phyloP scores from a whole-genome alignment of 1,140 invertebrate species.

The Tribolium madens region DNA sequence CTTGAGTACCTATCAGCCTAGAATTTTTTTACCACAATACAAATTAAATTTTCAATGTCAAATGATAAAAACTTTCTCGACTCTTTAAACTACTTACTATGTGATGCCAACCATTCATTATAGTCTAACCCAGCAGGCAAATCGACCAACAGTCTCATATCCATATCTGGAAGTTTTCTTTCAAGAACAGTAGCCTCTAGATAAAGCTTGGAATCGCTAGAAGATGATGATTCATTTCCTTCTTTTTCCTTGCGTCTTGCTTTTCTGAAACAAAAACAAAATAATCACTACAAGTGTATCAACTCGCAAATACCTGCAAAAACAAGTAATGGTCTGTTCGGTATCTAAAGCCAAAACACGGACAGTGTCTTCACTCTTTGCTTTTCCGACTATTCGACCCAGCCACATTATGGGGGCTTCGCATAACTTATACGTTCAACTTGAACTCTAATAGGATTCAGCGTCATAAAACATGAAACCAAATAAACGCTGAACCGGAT shows the following conservation, averaged over 20 bases:
- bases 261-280: slow-evolving; percentile 78
- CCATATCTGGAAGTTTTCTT: slow-evolving; percentile 91
- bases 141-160: slow-evolving; percentile 92
- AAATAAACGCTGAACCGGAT: slow-evolving; percentile 7
- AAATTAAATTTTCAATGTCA: too few relatives aligned
- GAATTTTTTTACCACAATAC: too few relatives aligned
- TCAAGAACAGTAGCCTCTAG: slow-evolving; percentile 93
- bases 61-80: too few relatives aligned
- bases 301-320: too few relatives aligned
- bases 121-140: slow-evolving; percentile 94
- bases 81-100: too few relatives aligned
- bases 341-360: slow-evolving; percentile 69
- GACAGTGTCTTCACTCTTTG: slow-evolving; percentile 63
- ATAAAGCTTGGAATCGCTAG: slow-evolving; percentile 93
- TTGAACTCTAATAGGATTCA: slow-evolving; percentile 10
- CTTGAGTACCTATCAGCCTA: too few relatives aligned
- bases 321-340: slow-evolving; percentile 80
- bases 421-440: background rate
- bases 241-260: slow-evolving; percentile 97
- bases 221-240: slow-evolving; percentile 71
- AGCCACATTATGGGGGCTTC: slow-evolving; percentile 51
- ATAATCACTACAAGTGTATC: too few relatives aligned
- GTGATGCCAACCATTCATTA: slow-evolving; percentile 98
- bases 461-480: slow-evolving; percentile 30
- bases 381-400: slow-evolving; percentile 43